phyloP scores from a whole-genome alignment of 1,140 invertebrate genomes.

The Drosophila sproati region DNA sequence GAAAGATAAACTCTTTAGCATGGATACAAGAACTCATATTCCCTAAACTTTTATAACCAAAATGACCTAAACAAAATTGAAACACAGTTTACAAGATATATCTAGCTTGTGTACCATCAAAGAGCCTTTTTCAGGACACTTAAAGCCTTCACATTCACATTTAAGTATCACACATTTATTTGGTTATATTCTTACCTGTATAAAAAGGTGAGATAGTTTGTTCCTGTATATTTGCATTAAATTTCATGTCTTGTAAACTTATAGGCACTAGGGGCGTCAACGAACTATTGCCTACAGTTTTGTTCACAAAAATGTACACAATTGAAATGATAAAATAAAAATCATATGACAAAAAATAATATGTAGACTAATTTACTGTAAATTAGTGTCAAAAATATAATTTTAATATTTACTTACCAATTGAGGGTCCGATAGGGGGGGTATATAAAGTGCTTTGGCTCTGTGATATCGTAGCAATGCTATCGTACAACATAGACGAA shows the following conservation, averaged over 20 bases:
- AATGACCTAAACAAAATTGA: too few species aligned
- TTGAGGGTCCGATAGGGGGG: conserved; percentile 88
- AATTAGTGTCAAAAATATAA: not conserved
- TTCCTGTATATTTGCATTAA: conserved; percentile 86
- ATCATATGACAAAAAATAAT: not conserved
- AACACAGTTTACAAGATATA: too few species aligned
- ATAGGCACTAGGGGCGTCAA: conserved; percentile 91
- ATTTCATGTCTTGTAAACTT: conserved; percentile 92
- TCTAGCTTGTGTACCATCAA: too few species aligned
- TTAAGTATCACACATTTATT: not conserved
- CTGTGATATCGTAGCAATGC: conserved; percentile 91
- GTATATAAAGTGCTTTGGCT: conserved; percentile 90
- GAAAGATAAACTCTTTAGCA: not conserved
- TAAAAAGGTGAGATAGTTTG: conserved; percentile 89
- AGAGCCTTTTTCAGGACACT: not conserved
- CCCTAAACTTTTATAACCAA: too few species aligned
- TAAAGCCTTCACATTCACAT: not conserved
- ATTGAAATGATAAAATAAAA: conserved; percentile 2
- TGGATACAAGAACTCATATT: not conserved
- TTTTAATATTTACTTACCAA: conserved; percentile 86
- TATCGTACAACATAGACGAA: conserved; percentile 87
- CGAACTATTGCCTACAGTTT: conserved; percentile 86
- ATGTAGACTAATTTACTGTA: not conserved
- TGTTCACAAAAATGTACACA: conserved; percentile 13
- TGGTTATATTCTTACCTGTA: conserved; percentile 85